These are phyloP conservation scores for Poeciliopsis presidionis DNA, from an alignment of 2,797 vertebrate genomes.

Conservation along the genomic window DNA sequence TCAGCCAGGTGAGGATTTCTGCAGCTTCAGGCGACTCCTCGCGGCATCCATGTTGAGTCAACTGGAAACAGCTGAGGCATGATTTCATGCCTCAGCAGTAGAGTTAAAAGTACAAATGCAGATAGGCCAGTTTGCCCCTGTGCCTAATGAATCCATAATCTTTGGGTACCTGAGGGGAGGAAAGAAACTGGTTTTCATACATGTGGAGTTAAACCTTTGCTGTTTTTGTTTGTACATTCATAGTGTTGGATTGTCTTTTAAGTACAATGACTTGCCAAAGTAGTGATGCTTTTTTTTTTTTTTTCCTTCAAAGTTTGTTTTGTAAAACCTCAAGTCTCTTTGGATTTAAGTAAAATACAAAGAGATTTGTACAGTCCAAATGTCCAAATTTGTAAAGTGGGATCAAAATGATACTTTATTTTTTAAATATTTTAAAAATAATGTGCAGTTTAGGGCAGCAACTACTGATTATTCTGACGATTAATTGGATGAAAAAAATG, in stretches of 20 bases:
- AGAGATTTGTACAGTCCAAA: neutral
- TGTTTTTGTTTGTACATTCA: neutral
- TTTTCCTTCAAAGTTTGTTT: neutral
- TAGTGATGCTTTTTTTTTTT: neutral
- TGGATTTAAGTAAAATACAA: neutral
- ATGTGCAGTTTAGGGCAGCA: neutral
- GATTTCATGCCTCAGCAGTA: constrained; percentile 1
- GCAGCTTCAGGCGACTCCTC: neutral
- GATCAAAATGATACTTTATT: neutral
- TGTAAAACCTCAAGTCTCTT: neutral
- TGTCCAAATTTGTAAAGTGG: neutral
- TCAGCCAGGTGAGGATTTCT: neutral
- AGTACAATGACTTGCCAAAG: neutral
- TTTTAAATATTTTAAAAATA: neutral
- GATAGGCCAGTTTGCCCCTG: constrained; percentile 82
- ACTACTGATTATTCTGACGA: no score
- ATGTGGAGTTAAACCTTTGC: neutral
- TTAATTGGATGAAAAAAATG: no score
- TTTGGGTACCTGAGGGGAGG: constrained; percentile 72
- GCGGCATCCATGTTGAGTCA: neutral
- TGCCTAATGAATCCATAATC: constrained; percentile 82
- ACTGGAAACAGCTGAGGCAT: no score
- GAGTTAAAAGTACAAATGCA: constrained; percentile 71
- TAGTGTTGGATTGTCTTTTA: neutral
- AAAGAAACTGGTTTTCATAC: neutral